Percentiles rank a stretch among this genome's conserved stretches.
Conservation (phyloP, 2,113 vertebrate genomes). For the Nibea coibor region DNA sequence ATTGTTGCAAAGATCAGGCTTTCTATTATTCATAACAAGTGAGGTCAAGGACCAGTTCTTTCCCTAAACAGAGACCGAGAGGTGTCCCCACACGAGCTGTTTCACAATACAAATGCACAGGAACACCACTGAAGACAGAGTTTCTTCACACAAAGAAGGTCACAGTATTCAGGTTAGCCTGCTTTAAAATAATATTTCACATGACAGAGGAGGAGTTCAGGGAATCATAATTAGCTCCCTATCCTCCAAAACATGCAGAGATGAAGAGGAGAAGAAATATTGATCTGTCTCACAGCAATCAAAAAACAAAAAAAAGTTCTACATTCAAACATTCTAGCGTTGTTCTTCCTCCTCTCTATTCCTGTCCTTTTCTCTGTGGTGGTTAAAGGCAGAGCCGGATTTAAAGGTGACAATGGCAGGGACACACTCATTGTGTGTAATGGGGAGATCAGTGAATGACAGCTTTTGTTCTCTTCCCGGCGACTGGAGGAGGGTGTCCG, state of each 20-base stretch:
- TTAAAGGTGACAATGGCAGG: constrained; percentile 36
- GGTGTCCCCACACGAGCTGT: not conserved
- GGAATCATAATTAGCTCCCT: constrained; percentile 64
- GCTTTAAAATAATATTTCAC: constrained; percentile 65
- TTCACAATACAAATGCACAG: not conserved
- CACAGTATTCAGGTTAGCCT: constrained; percentile 44
- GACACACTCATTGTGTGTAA: constrained; percentile 29
- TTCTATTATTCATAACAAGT: not conserved
- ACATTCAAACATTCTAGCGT: constrained; percentile 25
- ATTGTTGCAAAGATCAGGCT: not conserved
- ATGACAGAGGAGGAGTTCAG: constrained; percentile 55
- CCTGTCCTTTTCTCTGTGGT: constrained; percentile 6
- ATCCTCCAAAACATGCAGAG: constrained; percentile 40
- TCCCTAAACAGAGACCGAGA: not conserved
- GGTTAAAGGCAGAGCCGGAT: constrained; percentile 30
- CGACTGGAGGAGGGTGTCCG: constrained; percentile 16
- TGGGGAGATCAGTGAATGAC: constrained; percentile 56
- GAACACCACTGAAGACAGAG: not conserved
- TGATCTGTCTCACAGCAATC: constrained; percentile 51
- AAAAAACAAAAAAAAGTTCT: constrained; percentile 19
- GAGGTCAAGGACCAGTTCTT: not conserved
- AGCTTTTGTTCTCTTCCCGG: constrained; percentile 59
- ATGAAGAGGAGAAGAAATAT: constrained; percentile 33
- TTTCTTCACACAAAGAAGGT: not conserved
- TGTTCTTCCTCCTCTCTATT: constrained; percentile 7